Base-by-base conservation (phyloP, 2,888 invertebrate species). In the Trichogramma dendrolimi region DNA sequence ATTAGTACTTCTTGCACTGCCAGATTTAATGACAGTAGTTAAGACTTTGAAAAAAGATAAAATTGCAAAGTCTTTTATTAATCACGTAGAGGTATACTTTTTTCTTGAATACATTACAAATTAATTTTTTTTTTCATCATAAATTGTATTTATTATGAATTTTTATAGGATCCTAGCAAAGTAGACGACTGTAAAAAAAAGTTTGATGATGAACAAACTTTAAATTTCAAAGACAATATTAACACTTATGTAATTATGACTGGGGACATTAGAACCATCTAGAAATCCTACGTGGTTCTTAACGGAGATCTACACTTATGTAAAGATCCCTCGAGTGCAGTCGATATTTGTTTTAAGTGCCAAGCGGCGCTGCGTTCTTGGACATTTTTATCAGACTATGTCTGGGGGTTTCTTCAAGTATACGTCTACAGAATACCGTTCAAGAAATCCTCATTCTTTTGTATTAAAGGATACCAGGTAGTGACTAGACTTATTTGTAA, bases 131-230 rank as follows among this genome's bases (percentile, higher is more conserved):
- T 14, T 14, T 14, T 14, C 14, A 47, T 11, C 2, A 47, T 11
- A 47, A 47, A 3, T 47, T 47, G 47, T 47, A 47, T 47, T 47
- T 47, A 47, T 47, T 47, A 47, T 47, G 11, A 47, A 47, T 47
- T 47, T 47, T 47, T 47, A 47, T 14, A 47, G 47, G 4, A 47
- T 47, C 5, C 47, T 4, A 47, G n/a, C 4, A 4, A 47, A 47
- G 2, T 47, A 47, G n/a, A 47, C 10, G n/a, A 11, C 4, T 4
- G 4, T 11, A 6, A 14, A 47, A 47, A 10, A 2, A 14, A 47
- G 47, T 47, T 47, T 11, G 47, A 47, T 2, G 2, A 47, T 47
- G 11, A 47, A 4, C 47, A 1, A 14, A 14, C 1, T 14, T 14
- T 4, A 11, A 3, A 47, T 11, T 14, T 4, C 5, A 14, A 47